Conservation (phyloP, 2,888 invertebrate species). For the Belgica antarctica region DNA sequence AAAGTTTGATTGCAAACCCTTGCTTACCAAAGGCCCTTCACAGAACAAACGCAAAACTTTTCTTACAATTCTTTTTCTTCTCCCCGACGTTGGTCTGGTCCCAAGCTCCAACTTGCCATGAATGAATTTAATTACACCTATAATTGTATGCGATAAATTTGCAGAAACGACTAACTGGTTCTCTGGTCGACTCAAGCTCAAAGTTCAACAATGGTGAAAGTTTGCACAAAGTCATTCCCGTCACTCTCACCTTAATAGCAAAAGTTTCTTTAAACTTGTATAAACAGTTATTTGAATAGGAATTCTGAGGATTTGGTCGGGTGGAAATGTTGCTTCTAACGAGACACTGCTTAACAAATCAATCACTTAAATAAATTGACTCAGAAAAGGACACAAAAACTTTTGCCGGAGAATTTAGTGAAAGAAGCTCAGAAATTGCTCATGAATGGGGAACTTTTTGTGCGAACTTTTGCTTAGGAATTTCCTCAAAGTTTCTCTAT, state of each 20-base stretch:
- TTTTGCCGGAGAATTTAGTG: neutral
- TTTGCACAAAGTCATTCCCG: neutral
- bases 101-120: neutral
- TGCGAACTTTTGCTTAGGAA: neutral
- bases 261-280: neutral
- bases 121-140: neutral
- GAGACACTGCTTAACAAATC: neutral
- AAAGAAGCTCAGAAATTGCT: too few relatives aligned
- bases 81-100: too few relatives aligned
- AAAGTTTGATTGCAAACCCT: too few relatives aligned
- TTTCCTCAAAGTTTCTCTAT: neutral
- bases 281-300: neutral
- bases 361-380: constrained; percentile 17
- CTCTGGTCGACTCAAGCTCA: neutral
- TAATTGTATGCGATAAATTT: constrained; percentile 18
- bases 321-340: neutral
- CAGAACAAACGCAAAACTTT: too few relatives aligned
- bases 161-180: neutral
- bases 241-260: neutral
- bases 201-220: constrained; percentile 6
- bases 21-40: too few relatives aligned
- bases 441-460: neutral
- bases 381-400: neutral
- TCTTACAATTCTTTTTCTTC: too few relatives aligned
- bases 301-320: neutral